Base-by-base conservation (phyloP, 2,888 invertebrate species). In the Coleophora deauratella region DNA sequence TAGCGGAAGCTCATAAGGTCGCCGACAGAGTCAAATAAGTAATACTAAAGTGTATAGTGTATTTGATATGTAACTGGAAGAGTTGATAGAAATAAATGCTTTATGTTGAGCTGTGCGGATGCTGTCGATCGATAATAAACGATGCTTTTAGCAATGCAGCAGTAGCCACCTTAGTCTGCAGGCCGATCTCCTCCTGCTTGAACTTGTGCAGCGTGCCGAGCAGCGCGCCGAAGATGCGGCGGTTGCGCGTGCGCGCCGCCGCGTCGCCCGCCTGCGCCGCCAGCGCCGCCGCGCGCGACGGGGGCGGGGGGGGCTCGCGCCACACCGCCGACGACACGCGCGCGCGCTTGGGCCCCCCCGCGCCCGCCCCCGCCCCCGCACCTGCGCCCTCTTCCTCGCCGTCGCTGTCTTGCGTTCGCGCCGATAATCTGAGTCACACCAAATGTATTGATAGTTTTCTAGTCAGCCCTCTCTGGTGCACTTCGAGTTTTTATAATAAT, bases 201-300 rank as follows among this genome's bases (percentile, higher is more conserved):
- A 99, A 99, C 72, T 95, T 96, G 67, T 97, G 96, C 54, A 99
- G 77, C 10, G 99, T 99, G 3, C 99, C 98, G 40, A 99, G 79
- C 34, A 99, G 85, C 13, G 97, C 93, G 8, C 98, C 98, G 84
- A 99, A 98, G 93, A 99, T 98, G 43, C 99, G 89, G 49, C 94
- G 89, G 77, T 99, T 99, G 51, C 98, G 87, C 15, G 89, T 93
- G 45, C 90, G 87, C 12, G 92, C 94, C 61, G 92, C 91, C 51
- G 93, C 93, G 71, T 97, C 97, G 8, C 89, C 89, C 37, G 91
- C 93, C 73, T 95, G 96, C 36, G 93, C 96, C 46, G 92, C 61
- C n/a, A 84, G 58, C 28, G 80, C 80, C 1, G 79, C 78, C 1
- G 82, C 82, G 31, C 84, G 58, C 12, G 95, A 94, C 21, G 21